phyloP scores from a whole-genome alignment of 2,113 vertebrate species.

The Vombatus ursinus region DNA sequence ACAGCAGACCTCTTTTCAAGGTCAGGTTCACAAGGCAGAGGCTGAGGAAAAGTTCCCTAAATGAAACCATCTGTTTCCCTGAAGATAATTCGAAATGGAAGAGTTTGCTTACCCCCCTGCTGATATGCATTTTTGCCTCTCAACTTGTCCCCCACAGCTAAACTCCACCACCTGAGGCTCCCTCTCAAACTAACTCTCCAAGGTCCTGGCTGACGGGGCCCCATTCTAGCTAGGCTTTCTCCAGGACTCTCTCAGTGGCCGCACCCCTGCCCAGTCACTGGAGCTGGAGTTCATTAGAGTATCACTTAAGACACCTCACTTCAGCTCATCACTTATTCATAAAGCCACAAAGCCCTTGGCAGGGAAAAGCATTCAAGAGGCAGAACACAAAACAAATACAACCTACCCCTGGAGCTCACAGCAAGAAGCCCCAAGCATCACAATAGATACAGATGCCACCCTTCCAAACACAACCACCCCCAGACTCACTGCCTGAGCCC shows the following conservation, averaged over 20 bases:
- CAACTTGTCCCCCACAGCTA: neutral
- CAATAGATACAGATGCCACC: neutral
- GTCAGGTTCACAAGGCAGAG: slow-evolving; percentile 25
- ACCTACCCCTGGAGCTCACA: neutral
- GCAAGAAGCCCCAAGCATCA: neutral
- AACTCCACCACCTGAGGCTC: neutral
- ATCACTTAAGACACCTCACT: neutral
- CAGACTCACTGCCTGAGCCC: neutral
- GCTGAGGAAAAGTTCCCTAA: slow-evolving; percentile 20
- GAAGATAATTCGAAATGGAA: slow-evolving; percentile 30
- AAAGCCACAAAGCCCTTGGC: neutral
- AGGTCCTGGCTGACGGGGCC: fast-evolving
- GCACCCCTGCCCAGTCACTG: neutral
- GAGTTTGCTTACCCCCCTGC: neutral
- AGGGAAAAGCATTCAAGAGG: slow-evolving; percentile 49
- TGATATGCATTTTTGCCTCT: neutral
- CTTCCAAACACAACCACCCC: neutral
- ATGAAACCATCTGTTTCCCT: slow-evolving; percentile 47
- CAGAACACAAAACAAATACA: slow-evolving; percentile 52
- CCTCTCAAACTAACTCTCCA: neutral
- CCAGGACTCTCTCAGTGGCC: neutral
- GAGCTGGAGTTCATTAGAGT: neutral
- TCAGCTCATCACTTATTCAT: slow-evolving; percentile 58
- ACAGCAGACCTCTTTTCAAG: slow-evolving; percentile 44
- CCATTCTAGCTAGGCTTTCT: neutral